Evolutionary conservation across 2,797 vertebrate genomes (phyloP).

Genomic region (Tragelaphus eurycerus): DNA sequence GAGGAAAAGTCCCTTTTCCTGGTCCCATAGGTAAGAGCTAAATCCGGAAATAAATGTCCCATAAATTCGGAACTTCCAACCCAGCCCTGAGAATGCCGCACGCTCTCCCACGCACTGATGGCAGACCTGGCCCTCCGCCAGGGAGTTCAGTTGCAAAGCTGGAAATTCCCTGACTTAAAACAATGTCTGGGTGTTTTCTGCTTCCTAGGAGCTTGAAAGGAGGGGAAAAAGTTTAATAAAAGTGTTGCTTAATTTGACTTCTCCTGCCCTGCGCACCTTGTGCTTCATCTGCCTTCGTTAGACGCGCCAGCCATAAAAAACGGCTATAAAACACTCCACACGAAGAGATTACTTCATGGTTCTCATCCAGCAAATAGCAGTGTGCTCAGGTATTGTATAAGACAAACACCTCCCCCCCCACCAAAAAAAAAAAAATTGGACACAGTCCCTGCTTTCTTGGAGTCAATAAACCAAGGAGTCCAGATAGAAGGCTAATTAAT

Average conservation of each 20-base stretch:
- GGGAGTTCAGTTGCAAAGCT: constrained; percentile 44
- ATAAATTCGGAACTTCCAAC: constrained; percentile 36
- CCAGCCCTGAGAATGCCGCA: background rate
- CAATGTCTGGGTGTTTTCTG: constrained; percentile 69
- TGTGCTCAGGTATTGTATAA: no score
- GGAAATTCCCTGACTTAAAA: constrained; percentile 74
- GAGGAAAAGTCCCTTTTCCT: background rate
- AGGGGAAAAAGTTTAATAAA: background rate
- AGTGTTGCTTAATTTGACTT: background rate
- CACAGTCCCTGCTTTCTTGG: background rate
- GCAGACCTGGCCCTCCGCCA: constrained; percentile 48
- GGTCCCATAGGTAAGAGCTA: background rate
- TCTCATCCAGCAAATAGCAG: background rate
- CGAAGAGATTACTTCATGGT: background rate
- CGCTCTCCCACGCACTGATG: constrained; percentile 42
- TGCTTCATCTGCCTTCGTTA: background rate
- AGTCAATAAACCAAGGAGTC: background rate
- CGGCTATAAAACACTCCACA: no score
- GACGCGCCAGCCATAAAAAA: background rate
- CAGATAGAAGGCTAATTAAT: background rate
- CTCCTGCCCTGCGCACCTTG: background rate
- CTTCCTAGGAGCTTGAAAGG: constrained; percentile 1
- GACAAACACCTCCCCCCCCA: background rate
- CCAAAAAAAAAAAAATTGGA: background rate
- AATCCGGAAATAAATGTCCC: constrained; percentile 14